Evolutionary conservation across 2,113 vertebrate species (phyloP).

Genomic region (Erythrocercus mccallii): DNA sequence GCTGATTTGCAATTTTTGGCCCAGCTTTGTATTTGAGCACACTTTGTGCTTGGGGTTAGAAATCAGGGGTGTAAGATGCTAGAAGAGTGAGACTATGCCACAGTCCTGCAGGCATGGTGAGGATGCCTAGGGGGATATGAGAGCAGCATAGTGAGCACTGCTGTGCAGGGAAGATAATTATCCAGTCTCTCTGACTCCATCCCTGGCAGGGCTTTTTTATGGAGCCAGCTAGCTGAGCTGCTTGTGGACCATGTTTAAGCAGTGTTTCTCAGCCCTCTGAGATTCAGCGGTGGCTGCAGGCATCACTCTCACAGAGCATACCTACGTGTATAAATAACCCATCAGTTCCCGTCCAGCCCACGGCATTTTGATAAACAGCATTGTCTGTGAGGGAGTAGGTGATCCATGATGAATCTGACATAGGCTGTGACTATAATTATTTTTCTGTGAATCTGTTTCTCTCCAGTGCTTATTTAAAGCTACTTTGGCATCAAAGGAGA

Average conservation of each 20-base stretch:
- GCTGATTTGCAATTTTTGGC: background rate
- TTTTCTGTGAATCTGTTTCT: background rate
- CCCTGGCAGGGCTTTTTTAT: background rate
- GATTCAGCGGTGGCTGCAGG: background rate
- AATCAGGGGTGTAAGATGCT: background rate
- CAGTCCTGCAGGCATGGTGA: fast-evolving
- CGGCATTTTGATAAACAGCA: background rate
- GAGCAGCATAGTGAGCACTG: background rate
- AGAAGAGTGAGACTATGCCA: background rate
- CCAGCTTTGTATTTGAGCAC: background rate
- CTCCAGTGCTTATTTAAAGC: background rate
- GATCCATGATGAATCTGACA: background rate
- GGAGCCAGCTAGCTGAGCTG: background rate
- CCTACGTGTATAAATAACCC: background rate
- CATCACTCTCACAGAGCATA: background rate
- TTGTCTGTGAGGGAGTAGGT: background rate
- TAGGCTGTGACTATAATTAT: background rate
- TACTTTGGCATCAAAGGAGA: background rate
- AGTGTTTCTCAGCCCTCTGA: background rate
- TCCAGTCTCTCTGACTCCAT: background rate
- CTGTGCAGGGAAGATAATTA: background rate
- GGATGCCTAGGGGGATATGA: background rate
- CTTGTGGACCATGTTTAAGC: background rate
- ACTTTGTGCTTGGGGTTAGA: background rate
- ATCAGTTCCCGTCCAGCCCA: background rate